Evolutionary conservation across 2,113 vertebrate species (phyloP).

Genomic region (Corydoras sp.): DNA sequence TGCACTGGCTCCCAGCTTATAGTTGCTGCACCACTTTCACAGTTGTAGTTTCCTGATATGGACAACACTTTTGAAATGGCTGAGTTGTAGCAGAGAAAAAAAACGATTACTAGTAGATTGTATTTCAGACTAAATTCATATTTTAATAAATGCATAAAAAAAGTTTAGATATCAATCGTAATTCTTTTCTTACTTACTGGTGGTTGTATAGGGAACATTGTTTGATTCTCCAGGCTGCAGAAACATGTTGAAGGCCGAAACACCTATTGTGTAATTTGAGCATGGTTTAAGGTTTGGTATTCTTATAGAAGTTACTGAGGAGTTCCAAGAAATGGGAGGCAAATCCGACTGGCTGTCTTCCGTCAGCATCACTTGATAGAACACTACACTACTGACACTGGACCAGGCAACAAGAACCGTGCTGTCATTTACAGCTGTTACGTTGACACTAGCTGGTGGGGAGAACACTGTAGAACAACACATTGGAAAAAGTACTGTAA

Average conservation of each 20-base stretch:
- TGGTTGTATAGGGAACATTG: slow-evolving; percentile 48
- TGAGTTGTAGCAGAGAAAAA: slow-evolving; percentile 25
- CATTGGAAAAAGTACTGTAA: neutral
- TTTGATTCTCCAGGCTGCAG: slow-evolving; percentile 56
- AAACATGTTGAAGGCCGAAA: slow-evolving; percentile 65
- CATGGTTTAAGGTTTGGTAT: slow-evolving; percentile 60
- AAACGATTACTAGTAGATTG: too few species aligned
- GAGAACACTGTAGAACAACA: slow-evolving; percentile 58
- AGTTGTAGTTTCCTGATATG: slow-evolving; percentile 53
- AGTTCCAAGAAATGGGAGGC: slow-evolving; percentile 27
- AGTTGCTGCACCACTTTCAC: slow-evolving; percentile 44
- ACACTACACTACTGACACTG: slow-evolving; percentile 51
- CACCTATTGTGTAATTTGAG: slow-evolving; percentile 60
- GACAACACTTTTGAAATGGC: slow-evolving; percentile 50
- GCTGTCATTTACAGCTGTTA: slow-evolving; percentile 38
- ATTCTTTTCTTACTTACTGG: slow-evolving; percentile 57
- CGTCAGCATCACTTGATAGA: slow-evolving; percentile 57
- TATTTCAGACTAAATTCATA: too few species aligned
- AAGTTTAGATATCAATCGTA: too few species aligned
- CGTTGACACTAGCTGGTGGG: slow-evolving; percentile 55
- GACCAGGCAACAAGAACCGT: slow-evolving; percentile 55
- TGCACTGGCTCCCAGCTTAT: slow-evolving; percentile 54
- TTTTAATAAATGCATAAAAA: too few species aligned
- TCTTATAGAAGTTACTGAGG: slow-evolving; percentile 40
- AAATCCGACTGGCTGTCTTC: slow-evolving; percentile 34